Evolutionary conservation across 35 echinoderm and acorn worm genomes (phyloP).

Genomic region (Patiria miniata): DNA sequence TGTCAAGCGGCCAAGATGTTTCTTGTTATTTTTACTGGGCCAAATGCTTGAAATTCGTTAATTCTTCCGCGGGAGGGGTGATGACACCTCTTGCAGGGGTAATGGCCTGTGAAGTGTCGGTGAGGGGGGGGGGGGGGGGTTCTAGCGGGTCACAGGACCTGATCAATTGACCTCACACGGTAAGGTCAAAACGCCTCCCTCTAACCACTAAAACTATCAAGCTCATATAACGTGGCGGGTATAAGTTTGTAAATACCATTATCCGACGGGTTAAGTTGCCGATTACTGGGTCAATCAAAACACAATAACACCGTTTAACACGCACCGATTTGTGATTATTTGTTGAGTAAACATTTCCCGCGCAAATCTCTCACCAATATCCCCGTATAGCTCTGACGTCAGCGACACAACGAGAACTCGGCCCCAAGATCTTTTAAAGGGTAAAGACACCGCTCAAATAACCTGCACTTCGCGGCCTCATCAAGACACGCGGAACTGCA

Average conservation of each 20-base stretch:
- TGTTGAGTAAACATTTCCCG: not conserved
- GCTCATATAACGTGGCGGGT: not conserved
- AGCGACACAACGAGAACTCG: not conserved
- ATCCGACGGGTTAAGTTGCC: not conserved
- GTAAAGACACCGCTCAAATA: not conserved
- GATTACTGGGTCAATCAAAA: conserved; percentile 21
- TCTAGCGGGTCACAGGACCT: not conserved
- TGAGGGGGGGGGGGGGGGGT: not conserved
- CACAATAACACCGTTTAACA: not conserved
- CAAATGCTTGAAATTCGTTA: not conserved
- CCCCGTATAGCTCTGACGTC: not conserved
- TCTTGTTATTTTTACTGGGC: conserved; percentile 26
- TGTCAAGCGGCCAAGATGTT: conserved; percentile 6
- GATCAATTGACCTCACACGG: not conserved
- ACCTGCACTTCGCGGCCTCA: not conserved
- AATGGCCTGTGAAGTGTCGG: not conserved
- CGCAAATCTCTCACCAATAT: not conserved
- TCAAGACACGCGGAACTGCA: not conserved
- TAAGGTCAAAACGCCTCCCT: not conserved
- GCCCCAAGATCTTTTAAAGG: not conserved
- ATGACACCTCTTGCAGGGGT: not conserved
- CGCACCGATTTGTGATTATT: not conserved
- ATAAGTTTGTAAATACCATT: not conserved
- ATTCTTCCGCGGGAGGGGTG: not conserved
- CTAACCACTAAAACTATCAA: not conserved